These are phyloP conservation scores for Poecile atricapillus DNA, from an alignment of 2,113 vertebrate genomes.

Conservation along the genomic window DNA sequence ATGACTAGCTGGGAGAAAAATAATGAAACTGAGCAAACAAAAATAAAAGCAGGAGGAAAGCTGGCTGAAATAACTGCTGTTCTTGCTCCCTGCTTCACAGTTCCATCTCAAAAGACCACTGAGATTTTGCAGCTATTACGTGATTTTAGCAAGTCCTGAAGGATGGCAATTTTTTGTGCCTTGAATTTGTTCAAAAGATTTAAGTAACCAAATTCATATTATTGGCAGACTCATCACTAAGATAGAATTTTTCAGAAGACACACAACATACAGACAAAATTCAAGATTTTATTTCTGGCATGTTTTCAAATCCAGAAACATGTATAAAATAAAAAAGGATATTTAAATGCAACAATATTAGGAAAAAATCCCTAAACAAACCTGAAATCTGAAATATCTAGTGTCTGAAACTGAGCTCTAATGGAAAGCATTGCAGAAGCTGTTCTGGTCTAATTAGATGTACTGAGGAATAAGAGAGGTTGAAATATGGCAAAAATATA, in stretches of 20 bases:
- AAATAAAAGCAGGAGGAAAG: background rate
- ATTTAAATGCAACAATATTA: background rate
- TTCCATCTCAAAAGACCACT: background rate
- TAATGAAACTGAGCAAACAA: background rate
- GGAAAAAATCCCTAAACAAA: background rate
- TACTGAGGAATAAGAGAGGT: background rate
- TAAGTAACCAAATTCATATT: background rate
- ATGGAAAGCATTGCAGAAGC: background rate
- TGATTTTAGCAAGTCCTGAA: background rate
- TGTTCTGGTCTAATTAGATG: background rate
- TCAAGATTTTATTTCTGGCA: background rate
- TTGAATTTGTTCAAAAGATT: slow-evolving; percentile 2
- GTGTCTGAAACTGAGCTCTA: background rate
- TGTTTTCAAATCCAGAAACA: background rate
- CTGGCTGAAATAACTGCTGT: background rate
- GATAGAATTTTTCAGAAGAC: background rate
- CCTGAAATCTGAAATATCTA: background rate
- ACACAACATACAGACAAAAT: background rate
- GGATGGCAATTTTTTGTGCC: background rate
- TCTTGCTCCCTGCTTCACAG: background rate
- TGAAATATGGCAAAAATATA: background rate
- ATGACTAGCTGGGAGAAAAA: background rate
- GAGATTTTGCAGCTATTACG: background rate
- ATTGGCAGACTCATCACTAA: background rate
- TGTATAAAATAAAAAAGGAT: background rate